phyloP scores from a whole-genome alignment of 2,888 invertebrate species.

The Acanthosepion lycidas region DNA sequence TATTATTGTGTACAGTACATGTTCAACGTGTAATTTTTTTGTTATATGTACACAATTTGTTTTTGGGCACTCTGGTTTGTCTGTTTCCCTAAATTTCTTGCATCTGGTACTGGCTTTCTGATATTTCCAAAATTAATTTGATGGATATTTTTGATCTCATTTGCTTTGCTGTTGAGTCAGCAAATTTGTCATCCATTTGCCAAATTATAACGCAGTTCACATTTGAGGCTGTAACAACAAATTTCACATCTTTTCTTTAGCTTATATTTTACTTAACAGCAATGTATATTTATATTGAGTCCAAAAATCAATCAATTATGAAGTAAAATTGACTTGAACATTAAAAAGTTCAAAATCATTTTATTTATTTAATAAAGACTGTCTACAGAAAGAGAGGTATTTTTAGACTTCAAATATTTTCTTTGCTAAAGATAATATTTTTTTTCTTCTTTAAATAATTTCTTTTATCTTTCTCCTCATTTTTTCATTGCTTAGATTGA shows the following conservation, averaged over 20 bases:
- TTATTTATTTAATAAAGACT: no score
- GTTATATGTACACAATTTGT: background rate
- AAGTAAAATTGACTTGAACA: no score
- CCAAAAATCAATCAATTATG: no score
- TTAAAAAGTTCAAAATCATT: no score
- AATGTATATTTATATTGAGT: no score
- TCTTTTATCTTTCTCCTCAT: background rate
- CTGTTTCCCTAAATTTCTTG: background rate
- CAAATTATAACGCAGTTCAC: no score
- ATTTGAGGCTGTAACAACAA: no score
- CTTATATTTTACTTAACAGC: no score
- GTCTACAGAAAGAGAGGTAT: no score
- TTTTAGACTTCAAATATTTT: no score
- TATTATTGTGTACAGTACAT: background rate
- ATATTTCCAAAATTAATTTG: background rate
- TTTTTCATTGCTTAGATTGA: constrained; percentile 53
- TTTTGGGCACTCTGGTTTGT: background rate
- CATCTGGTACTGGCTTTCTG: background rate
- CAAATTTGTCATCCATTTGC: background rate
- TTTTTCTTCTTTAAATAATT: background rate
- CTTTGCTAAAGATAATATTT: no score
- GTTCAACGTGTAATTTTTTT: background rate
- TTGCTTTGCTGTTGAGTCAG: background rate
- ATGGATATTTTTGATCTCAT: background rate
- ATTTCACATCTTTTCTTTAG: no score